phyloP scores from a whole-genome alignment of 2,797 vertebrate genomes.

The Notolabrus celidotus region DNA sequence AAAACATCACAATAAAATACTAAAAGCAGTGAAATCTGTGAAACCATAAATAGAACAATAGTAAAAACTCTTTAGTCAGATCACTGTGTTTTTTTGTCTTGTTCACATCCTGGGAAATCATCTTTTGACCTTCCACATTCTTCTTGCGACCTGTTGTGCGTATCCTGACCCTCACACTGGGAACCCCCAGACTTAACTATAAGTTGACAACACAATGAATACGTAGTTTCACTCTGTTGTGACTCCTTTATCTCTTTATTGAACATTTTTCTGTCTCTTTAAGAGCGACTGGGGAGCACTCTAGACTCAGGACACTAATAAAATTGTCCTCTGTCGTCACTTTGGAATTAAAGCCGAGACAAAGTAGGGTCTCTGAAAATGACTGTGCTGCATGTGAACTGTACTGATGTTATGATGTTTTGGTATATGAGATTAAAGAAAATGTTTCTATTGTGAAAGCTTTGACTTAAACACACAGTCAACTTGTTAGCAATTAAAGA shows the following conservation, averaged over 20 bases:
- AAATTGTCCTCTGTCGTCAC: background rate
- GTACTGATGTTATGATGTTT: background rate
- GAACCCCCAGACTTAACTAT: background rate
- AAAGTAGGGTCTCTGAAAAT: background rate
- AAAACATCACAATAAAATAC: too few relatives aligned
- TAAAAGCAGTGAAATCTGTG: too few relatives aligned
- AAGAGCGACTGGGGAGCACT: background rate
- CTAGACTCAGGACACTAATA: background rate
- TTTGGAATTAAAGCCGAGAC: background rate
- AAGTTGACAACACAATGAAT: background rate
- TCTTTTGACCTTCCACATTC: background rate
- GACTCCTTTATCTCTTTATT: background rate
- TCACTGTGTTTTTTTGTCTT: too few relatives aligned
- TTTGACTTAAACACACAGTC: too few relatives aligned
- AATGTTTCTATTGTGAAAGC: too few relatives aligned
- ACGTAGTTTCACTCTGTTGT: background rate
- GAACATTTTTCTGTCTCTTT: background rate
- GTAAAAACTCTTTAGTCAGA: too few relatives aligned
- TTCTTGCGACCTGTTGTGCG: background rate
- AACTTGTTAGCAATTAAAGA: too few relatives aligned
- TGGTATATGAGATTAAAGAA: background rate
- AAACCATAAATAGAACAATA: too few relatives aligned
- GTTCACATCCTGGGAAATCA: background rate
- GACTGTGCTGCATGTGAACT: background rate
- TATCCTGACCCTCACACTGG: background rate